These are phyloP conservation scores for Hedychridium roseum DNA, from an alignment of 2,888 invertebrate genomes.

Conservation along the genomic window DNA sequence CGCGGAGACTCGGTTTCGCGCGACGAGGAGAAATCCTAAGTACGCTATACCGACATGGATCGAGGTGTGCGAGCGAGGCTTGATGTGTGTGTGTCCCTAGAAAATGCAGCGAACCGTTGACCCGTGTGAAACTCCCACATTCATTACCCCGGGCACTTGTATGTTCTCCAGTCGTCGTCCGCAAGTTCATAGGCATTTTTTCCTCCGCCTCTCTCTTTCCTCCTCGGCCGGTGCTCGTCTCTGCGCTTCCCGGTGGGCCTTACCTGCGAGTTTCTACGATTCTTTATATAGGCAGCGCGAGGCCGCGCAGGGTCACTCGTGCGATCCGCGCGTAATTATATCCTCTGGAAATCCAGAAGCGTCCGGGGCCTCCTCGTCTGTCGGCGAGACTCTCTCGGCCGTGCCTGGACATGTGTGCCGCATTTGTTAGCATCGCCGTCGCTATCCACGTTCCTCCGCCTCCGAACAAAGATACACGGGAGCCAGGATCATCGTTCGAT, in stretches of 20 bases:
- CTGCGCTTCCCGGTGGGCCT: conserved; percentile 17
- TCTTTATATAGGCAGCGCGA: conserved; percentile 24
- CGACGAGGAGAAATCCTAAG: conserved; percentile 26
- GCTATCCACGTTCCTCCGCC: too few relatives aligned
- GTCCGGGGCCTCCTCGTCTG: conserved; percentile 3
- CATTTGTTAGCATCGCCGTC: conserved; percentile 29
- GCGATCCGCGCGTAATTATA: background rate
- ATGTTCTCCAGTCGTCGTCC: conserved; percentile 32
- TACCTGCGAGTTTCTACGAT: conserved; percentile 37
- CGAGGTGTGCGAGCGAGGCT: background rate
- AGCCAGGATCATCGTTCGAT: too few relatives aligned
- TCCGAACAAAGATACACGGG: too few relatives aligned
- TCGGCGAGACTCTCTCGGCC: too few relatives aligned
- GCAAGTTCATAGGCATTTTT: conserved; percentile 42
- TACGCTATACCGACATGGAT: conserved; percentile 21
- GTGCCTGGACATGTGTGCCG: conserved; percentile 33
- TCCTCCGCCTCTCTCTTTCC: too few relatives aligned
- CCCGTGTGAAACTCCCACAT: conserved; percentile 47
- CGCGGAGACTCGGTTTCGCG: background rate
- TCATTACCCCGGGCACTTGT: conserved; percentile 40
- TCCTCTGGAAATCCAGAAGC: conserved; percentile 2
- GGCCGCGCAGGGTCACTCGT: conserved; percentile 31
- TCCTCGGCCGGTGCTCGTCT: too few relatives aligned
- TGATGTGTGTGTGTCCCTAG: conserved; percentile 31
- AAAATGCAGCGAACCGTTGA: conserved; percentile 46